These are phyloP conservation scores for Gallinago paraguaiae DNA, from an alignment of 2,113 vertebrate genomes.

Conservation along the genomic window DNA sequence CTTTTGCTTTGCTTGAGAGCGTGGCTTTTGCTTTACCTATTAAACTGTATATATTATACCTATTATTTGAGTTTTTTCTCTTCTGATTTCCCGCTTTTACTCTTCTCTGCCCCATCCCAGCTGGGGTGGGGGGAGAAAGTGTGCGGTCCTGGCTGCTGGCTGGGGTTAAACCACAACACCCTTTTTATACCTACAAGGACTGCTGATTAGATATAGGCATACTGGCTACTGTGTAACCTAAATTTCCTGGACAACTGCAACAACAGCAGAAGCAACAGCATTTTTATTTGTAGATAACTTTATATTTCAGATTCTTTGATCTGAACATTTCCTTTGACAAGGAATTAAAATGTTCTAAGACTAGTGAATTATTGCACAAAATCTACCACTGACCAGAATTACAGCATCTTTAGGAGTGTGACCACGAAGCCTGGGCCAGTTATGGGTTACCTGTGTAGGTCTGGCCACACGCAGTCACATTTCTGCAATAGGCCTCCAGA, in stretches of 20 bases:
- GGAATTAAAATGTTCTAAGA: background rate
- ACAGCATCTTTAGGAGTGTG: background rate
- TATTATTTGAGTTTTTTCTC: background rate
- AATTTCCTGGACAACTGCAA: background rate
- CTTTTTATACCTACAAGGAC: background rate
- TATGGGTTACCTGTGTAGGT: background rate
- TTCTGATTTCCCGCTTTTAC: too few relatives aligned
- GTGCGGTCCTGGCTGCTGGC: background rate
- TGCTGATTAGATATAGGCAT: background rate
- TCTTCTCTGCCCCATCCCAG: background rate
- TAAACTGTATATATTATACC: background rate
- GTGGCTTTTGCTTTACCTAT: background rate
- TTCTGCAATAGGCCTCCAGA: background rate
- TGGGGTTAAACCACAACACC: background rate
- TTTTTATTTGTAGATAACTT: background rate
- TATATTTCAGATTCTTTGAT: background rate
- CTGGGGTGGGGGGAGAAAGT: background rate
- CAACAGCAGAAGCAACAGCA: background rate
- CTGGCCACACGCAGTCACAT: background rate
- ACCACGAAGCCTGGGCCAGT: too few relatives aligned
- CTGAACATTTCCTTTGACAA: too few relatives aligned
- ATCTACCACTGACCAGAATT: accelerated
- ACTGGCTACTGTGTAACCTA: background rate
- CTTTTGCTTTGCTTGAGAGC: background rate
- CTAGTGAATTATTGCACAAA: background rate